Conservation (phyloP, 2,113 vertebrate genomes). For the Lepus europaeus region DNA sequence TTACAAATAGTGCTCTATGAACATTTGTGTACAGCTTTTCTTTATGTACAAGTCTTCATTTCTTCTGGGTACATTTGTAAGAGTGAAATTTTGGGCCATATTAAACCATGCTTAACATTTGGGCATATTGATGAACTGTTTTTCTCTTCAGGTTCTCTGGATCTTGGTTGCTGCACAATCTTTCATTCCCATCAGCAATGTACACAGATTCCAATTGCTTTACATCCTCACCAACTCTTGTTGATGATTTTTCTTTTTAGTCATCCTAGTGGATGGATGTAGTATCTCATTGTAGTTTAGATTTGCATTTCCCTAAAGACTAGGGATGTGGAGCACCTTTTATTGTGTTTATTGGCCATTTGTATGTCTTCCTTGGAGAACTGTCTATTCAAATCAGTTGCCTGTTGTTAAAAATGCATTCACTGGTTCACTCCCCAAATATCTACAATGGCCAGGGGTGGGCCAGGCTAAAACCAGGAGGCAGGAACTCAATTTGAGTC, state of each 20-base stretch:
- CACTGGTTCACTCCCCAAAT: too few relatives aligned
- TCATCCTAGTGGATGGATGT: background rate
- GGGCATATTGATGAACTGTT: background rate
- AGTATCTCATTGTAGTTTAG: background rate
- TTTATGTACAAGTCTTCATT: background rate
- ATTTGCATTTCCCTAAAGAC: background rate
- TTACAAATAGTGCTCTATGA: background rate
- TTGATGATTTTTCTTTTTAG: background rate
- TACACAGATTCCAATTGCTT: background rate
- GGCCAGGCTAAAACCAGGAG: too few relatives aligned
- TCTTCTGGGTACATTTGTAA: background rate
- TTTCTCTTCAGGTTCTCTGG: background rate
- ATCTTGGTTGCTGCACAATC: background rate
- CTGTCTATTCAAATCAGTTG: background rate
- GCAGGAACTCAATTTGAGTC: too few relatives aligned
- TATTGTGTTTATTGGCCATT: background rate
- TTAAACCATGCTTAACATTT: background rate
- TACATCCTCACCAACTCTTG: background rate
- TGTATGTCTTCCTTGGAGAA: slow-evolving; percentile 17
- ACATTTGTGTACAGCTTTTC: background rate
- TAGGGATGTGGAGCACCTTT: background rate
- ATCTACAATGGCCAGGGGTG: too few relatives aligned
- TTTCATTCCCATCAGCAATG: background rate
- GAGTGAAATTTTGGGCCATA: background rate
- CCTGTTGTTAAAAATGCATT: background rate